Conservation (phyloP, 2,797 vertebrate species). For the Podargus strigoides region DNA sequence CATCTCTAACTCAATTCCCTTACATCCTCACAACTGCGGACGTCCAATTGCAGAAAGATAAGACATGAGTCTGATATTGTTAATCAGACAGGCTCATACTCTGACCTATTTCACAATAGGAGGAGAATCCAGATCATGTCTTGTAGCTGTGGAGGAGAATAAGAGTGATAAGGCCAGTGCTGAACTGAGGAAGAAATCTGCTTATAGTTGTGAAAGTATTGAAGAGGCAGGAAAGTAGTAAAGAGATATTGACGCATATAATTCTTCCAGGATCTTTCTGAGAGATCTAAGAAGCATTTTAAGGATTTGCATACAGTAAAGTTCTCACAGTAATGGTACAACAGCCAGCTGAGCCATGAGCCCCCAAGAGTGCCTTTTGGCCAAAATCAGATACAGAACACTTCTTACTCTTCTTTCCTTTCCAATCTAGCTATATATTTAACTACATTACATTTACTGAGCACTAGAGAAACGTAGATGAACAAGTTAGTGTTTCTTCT, state of each 20-base stretch:
- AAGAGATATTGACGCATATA: background rate
- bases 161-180: background rate
- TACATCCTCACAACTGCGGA: background rate
- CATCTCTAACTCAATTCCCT: conserved; percentile 17
- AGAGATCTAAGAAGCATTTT: background rate
- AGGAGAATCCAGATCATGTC: background rate
- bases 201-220: background rate
- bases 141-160: background rate
- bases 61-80: background rate
- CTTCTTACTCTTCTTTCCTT: background rate
- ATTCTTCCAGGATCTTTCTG: background rate
- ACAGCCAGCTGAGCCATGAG: background rate
- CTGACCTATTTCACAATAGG: background rate
- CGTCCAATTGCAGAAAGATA: background rate
- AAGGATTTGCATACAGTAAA: background rate
- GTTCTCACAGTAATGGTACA: background rate
- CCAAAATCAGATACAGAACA: background rate
- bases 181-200: background rate
- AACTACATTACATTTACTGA: background rate
- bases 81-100: background rate
- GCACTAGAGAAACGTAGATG: background rate
- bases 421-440: background rate
- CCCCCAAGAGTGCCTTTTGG: background rate
- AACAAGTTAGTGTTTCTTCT: background rate
- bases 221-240: background rate